Percentiles rank a stretch among this genome's conserved stretches.
phyloP scores from a whole-genome alignment of 2,888 invertebrate species.

The Fragum sueziense region DNA sequence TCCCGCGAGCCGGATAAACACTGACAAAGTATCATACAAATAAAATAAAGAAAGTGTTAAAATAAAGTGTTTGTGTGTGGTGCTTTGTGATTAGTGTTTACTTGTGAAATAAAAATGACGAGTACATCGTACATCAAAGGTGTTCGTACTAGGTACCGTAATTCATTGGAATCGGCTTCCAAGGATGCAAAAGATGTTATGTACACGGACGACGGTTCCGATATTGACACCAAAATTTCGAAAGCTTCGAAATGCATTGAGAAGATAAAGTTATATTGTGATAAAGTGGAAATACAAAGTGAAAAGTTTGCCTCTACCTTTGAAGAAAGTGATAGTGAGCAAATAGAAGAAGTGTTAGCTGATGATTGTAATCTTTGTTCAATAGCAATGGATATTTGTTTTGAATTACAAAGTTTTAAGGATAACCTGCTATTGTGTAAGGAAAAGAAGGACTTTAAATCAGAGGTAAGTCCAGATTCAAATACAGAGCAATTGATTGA shows the following conservation, averaged over 20 bases:
- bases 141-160: slow-evolving; percentile 3
- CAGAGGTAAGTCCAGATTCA: not conserved
- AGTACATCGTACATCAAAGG: not conserved
- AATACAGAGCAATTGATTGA: not conserved
- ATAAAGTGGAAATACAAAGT: not conserved
- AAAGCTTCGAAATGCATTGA: not conserved
- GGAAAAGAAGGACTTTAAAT: not conserved
- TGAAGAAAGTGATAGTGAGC: not conserved
- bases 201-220: not conserved
- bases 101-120: not conserved
- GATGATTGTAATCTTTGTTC: slow-evolving; percentile 1
- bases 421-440: not conserved
- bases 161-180: slow-evolving; percentile 2
- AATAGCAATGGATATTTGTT: not conserved
- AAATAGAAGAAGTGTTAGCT: not conserved
- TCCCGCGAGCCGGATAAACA: no score
- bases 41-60: no score
- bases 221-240: not conserved
- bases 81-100: slow-evolving; percentile 6
- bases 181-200: not conserved
- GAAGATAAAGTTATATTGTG: not conserved
- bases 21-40: no score
- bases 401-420: not conserved
- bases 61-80: no score
- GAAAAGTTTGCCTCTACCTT: not conserved